These are phyloP conservation scores for Leptestheria dahalacensis DNA, from an alignment of 1,140 invertebrate species.

Conservation along the genomic window DNA sequence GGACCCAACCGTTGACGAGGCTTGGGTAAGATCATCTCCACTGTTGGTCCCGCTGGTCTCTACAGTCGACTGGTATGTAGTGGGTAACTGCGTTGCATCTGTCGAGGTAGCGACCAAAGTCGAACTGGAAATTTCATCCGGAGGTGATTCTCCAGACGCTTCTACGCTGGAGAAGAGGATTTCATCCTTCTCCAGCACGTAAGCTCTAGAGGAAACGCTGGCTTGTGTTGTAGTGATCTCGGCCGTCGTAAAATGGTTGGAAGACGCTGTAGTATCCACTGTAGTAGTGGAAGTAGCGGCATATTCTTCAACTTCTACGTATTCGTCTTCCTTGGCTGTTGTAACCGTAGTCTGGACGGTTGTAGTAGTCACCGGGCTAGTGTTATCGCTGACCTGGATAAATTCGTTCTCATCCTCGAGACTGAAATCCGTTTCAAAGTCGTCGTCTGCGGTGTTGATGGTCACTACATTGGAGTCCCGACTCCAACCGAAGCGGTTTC, in stretches of 20 bases:
- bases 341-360: background rate
- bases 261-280: background rate
- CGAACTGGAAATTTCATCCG: too few species aligned
- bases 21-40: too few species aligned
- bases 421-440: background rate
- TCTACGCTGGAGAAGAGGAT: too few species aligned
- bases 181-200: too few species aligned
- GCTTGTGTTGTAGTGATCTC: too few species aligned
- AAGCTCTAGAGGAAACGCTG: too few species aligned
- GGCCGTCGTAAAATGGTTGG: background rate
- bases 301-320: background rate
- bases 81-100: too few species aligned
- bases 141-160: too few species aligned
- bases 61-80: too few species aligned
- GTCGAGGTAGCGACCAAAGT: background rate
- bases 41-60: too few species aligned
- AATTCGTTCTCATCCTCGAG: conserved; percentile 7
- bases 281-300: background rate
- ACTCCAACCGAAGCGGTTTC: conserved; percentile 15
- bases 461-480: conserved; percentile 9
- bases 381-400: background rate
- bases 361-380: background rate
- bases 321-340: too few species aligned
- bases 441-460: conserved; percentile 8
- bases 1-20: too few species aligned